These are phyloP conservation scores for Eremobia ochroleuca DNA, from an alignment of 2,888 invertebrate species.

Conservation along the genomic window DNA sequence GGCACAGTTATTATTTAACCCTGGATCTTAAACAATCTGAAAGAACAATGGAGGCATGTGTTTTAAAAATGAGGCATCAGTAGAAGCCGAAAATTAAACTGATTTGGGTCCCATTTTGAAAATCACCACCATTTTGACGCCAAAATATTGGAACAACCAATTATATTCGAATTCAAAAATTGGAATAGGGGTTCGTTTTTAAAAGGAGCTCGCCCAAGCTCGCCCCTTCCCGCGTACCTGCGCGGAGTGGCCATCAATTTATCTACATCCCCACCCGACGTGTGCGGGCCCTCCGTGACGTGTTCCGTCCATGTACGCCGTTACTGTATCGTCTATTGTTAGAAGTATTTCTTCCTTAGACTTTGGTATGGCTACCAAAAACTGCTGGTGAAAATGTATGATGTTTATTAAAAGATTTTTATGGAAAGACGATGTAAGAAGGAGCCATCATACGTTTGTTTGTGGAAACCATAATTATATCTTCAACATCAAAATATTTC, in stretches of 20 bases:
- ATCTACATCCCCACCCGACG: conserved; percentile 81
- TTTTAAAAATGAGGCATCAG: neutral
- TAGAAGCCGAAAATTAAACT: neutral
- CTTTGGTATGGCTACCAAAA: conserved; percentile 17
- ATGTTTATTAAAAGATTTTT: neutral
- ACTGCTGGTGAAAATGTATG: neutral
- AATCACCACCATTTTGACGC: conserved; percentile 16
- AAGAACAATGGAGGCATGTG: neutral
- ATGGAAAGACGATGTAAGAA: neutral
- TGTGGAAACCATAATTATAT: neutral
- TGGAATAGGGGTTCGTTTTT: conserved; percentile 74
- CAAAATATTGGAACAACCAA: conserved; percentile 55
- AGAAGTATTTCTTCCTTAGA: conserved; percentile 37
- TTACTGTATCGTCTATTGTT: conserved; percentile 77
- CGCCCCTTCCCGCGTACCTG: conserved; percentile 82
- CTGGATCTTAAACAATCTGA: neutral
- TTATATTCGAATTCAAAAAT: conserved; percentile 65
- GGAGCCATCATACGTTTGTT: neutral
- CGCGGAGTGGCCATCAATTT: conserved; percentile 84
- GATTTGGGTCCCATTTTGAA: conserved; percentile 23
- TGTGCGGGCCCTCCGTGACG: conserved; percentile 79
- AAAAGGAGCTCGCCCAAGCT: conserved; percentile 69
- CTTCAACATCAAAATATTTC: conserved; percentile 3
- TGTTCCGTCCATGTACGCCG: conserved; percentile 76
- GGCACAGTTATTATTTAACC: neutral